Evolutionary conservation across 2,113 vertebrate genomes (phyloP).

Genomic region (Orthonyx spaldingii): DNA sequence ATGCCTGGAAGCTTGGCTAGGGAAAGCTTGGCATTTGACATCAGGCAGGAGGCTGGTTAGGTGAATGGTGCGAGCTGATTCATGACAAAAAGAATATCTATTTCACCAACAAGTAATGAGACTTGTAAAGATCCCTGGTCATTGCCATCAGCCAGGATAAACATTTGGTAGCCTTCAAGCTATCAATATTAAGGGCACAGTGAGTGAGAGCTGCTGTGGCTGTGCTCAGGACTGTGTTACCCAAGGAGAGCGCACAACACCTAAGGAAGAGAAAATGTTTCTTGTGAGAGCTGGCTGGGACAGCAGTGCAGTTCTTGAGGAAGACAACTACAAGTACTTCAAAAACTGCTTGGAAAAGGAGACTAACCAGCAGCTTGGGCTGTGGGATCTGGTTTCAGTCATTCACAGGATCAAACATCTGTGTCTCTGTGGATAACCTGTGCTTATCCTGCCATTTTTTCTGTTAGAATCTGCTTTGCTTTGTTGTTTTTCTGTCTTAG

Average conservation of each 20-base stretch:
- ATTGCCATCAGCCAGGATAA: not conserved
- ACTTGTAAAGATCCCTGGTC: not conserved
- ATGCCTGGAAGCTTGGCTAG: not conserved
- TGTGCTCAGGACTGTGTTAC: not conserved
- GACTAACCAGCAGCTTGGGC: not conserved
- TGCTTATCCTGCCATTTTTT: not conserved
- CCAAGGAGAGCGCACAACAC: not conserved
- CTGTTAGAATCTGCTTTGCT: not conserved
- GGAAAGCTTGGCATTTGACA: not conserved
- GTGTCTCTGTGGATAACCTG: not conserved
- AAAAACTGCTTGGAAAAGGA: not conserved
- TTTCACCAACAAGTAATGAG: not conserved
- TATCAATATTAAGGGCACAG: not conserved
- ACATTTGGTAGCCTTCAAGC: not conserved
- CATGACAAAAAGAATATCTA: not conserved
- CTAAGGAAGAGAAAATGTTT: not conserved
- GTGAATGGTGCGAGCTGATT: rapidly evolving
- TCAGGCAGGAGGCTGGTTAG: not conserved
- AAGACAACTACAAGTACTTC: not conserved
- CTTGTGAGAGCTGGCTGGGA: not conserved
- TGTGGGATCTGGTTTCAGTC: not conserved
- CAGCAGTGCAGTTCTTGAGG: not conserved
- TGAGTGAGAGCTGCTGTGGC: not conserved
- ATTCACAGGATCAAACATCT: not conserved
- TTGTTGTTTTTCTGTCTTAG: not conserved